Base-by-base conservation (phyloP, 1,140 invertebrate species). In the Steinernema feltiae region DNA sequence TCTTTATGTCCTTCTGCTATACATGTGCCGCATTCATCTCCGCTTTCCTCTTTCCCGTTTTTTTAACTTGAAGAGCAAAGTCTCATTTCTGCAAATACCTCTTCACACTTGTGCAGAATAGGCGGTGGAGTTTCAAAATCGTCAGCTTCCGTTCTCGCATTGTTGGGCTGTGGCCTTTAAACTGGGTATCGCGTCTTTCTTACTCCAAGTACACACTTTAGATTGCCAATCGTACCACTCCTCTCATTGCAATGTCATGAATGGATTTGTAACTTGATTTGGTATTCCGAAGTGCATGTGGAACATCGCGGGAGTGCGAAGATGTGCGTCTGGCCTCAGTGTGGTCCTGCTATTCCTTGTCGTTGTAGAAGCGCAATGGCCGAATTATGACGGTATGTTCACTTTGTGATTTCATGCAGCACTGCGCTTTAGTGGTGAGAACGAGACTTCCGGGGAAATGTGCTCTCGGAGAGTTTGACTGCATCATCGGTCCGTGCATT, bases 391-490 rank as follows among this genome's bases (percentile, higher is more conserved):
- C 15, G 53, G 53, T 63, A 21, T 15, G 53, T 27, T 12, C 53
- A 27, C 12, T 63, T 63, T 63, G 53, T n/a, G 24, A 3, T 21
- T 21, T 17, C 3, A 63, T 27, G 35, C 3, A 63, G 12, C 53
- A 17, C 15, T 63, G 41, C 24, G 15, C 24, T 63, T n/a, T 7
- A 63, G 53, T 63, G 7, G 24, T 63, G 24, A 63, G 24, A 63
- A n/a, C 53, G 3, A 63, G 78, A 32, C 46, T 79, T 72, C 76
- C 78, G 30, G 78, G 78, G 30, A 63, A 73, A 48, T 79, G 78
- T 53, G 70, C 27, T 27, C 69, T 29, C 31, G 78, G 78, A 29
- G 76, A 78, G n/a, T 79, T 80, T 48, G 78, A 79, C 72, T 79
- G 78, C 32, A 76, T 76, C 24, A 71, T 73, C 32, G 74, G 78